Conservation (phyloP, 2,888 invertebrate species). For the Epinotia demarniana region DNA sequence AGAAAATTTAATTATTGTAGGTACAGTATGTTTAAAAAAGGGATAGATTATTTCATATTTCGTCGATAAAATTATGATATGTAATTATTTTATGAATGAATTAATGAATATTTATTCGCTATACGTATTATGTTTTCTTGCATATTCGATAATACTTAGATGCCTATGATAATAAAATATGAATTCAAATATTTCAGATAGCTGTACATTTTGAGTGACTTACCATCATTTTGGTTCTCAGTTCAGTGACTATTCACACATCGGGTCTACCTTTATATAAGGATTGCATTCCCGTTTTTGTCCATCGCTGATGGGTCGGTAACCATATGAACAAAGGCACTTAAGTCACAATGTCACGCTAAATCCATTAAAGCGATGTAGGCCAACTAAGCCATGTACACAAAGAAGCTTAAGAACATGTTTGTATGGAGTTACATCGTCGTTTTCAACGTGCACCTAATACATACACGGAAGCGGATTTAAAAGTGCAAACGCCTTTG, state of each 20-base stretch:
- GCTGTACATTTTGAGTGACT: constrained; percentile 13
- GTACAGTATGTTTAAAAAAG: too few relatives aligned
- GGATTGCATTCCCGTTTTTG: constrained; percentile 37
- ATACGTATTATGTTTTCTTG: too few relatives aligned
- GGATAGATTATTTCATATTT: too few relatives aligned
- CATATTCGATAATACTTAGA: too few relatives aligned
- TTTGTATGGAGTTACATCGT: neutral
- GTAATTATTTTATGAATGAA: too few relatives aligned
- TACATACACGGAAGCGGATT: constrained; percentile 40
- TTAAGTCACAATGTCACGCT: constrained; percentile 46
- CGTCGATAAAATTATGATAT: too few relatives aligned
- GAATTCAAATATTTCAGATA: neutral
- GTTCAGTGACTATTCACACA: constrained; percentile 27
- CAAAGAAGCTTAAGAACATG: constrained; percentile 13
- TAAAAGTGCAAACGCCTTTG: constrained; percentile 2
- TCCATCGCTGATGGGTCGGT: constrained; percentile 49
- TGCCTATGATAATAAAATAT: neutral
- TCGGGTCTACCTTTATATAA: constrained; percentile 50
- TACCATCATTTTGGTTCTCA: constrained; percentile 44
- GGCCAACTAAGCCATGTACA: constrained; percentile 12
- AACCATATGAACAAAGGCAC: constrained; percentile 45
- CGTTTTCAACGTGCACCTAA: neutral
- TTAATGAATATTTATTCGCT: too few relatives aligned
- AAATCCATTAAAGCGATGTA: constrained; percentile 44
- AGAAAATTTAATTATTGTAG: too few relatives aligned